Base-by-base conservation (phyloP, 2,888 invertebrate species). In the Pherbina coryleti region DNA sequence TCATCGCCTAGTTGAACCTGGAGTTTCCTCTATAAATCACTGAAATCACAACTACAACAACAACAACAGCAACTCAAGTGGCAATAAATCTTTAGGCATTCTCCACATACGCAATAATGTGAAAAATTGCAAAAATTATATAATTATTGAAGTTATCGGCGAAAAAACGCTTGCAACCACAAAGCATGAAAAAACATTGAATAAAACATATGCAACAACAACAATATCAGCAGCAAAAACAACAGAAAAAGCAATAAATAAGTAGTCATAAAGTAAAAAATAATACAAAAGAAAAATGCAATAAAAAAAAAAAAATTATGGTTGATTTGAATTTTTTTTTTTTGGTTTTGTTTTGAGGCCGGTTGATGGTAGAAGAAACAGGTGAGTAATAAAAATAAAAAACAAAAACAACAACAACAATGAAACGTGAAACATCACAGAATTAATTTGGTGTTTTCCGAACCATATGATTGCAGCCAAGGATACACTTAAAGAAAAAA, bases 231-330 rank as follows among this genome's bases (percentile, higher is more conserved):
- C 64, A 73, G 28, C 44, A 60, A 14, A 22, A 44, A 64, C 62
- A 73, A 69, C 62, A 51, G 44, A 11, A 77, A 77, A 78, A 64
- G 62, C 60, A 78, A 62, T 77, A 55, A 78, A 84, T 84, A 84
- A 85, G 84, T 85, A 82, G 9, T 57, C 57, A 60, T 64, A 25
- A 31, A 31, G 31, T 17, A 49, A 37, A 44, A 62, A 62, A 67
- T 44, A 49, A 11, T 19, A 22, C n/a, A 8, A 22, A 49, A 49
- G 22, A 31, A n/a, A 64, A 64, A 49, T 51, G 3, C 22, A 60
- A 22, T 3, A 60, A 19, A 14, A 22, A 19, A 60, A 60, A 25
- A 60, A 22, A 11, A 60, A 60, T n/a, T 17, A 67, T 67, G 44
- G 44, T 44, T 67, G 67, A 44, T 44, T 34, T 67, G n/a, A 2